Base-by-base conservation (phyloP, 1,140 invertebrate species). In the Venustaconcha ellipsiformis region DNA sequence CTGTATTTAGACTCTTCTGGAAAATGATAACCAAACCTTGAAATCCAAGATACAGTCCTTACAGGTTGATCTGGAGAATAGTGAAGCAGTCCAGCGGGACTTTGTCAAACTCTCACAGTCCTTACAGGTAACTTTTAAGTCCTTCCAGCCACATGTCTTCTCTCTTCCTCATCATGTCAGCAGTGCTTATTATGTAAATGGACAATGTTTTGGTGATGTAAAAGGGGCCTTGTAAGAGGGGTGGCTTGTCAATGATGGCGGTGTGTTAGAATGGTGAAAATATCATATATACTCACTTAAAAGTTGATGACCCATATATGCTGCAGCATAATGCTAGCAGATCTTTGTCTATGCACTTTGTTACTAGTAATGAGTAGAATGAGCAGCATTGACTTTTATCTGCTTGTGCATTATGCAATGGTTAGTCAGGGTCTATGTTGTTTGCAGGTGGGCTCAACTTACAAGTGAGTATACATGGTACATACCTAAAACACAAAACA, bases 31-130 rank as follows among this genome's bases (percentile, higher is more conserved):
- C 58, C 84, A 90, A 48, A 94, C 95, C 87, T 90, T 96, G 80
- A 93, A 93, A 80, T 91, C 91, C 63, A 94, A 96, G 88, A 93
- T 98, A 30, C 92, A 92, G 70, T 95, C 95, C 58, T 91, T 99
- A 69, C 96, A 99, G 89, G 94, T 94, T 82, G 97, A 99, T 85
- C 91, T 99, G 72, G 95, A 97, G 85, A 99, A 95, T 83, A 96
- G 96, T 88, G 97, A 99, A 92, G 94, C 94, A 76, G 97, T 99
- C 57, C 98, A 99, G 90, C 95, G 97, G 90, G 98, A 99, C 91
- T 99, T 99, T 92, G 98, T 99, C 60, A 93, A 95, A 80, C 92
- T 99, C 30, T 99, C 97, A 23, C 98, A 99, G 91, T 96, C 95
- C 14, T 91, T 99, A 74, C 98, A 99, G 93, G 92, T 92, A 84